These are phyloP conservation scores for Crotalus viridis DNA, from an alignment of 2,113 vertebrate genomes.

Conservation along the genomic window DNA sequence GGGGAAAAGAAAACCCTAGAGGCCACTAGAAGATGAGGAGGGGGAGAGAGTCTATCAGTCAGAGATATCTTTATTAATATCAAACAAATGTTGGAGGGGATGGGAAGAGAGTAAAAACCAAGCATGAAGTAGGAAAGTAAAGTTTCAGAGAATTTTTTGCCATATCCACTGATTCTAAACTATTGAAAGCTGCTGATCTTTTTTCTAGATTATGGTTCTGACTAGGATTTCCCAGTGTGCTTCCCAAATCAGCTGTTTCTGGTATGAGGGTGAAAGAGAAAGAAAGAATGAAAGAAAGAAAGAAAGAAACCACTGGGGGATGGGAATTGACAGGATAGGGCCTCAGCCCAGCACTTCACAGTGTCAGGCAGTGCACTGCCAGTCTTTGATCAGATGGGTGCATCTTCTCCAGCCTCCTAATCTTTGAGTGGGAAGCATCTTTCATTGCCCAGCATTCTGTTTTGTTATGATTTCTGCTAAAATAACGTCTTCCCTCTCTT, in stretches of 20 bases:
- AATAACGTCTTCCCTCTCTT: neutral
- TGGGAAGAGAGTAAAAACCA: neutral
- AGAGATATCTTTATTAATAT: slow-evolving; percentile 7
- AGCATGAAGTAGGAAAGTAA: neutral
- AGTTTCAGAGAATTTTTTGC: neutral
- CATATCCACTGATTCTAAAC: neutral
- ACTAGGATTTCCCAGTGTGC: neutral
- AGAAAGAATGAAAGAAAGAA: slow-evolving; percentile 8
- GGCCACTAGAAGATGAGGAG: neutral
- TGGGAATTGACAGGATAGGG: slow-evolving; percentile 10
- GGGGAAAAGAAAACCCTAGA: neutral
- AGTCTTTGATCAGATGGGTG: slow-evolving; percentile 15
- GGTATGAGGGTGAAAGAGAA: neutral
- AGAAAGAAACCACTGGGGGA: slow-evolving; percentile 9
- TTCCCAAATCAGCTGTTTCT: slow-evolving; percentile 19
- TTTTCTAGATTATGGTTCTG: neutral
- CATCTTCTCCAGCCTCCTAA: slow-evolving; percentile 11
- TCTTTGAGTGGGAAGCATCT: neutral
- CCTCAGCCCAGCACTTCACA: slow-evolving; percentile 12
- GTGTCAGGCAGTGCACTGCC: slow-evolving; percentile 27
- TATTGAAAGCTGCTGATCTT: neutral
- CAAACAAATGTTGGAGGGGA: slow-evolving; percentile 2
- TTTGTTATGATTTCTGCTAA: neutral
- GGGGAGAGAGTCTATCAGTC: neutral
- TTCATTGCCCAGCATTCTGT: neutral